These are phyloP conservation scores for Hydrozoanthus gracilis DNA, from an alignment of 92 coral and sea anemone genomes.

Conservation along the genomic window DNA sequence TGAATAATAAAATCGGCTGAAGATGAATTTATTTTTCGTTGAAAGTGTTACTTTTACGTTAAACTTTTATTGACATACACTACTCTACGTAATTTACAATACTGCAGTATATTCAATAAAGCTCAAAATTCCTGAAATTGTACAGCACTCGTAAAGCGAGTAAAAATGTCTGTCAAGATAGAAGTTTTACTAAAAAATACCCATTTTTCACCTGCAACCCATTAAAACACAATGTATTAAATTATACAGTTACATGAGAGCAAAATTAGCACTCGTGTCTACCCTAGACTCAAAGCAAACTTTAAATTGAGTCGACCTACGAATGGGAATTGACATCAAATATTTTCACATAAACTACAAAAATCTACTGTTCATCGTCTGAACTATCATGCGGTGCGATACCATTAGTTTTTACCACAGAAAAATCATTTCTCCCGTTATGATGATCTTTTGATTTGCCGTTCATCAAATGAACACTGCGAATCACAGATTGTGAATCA, in stretches of 20 bases:
- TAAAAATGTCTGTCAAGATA: not conserved
- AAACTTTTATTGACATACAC: conserved; percentile 4
- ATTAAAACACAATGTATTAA: not conserved
- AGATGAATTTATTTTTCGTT: conserved; percentile 12
- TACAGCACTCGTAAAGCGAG: not conserved
- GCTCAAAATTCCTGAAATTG: not conserved
- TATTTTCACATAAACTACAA: not conserved
- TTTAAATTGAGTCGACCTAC: not conserved
- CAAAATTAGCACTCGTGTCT: not conserved
- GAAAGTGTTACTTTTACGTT: conserved; percentile 3
- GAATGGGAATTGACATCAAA: not conserved
- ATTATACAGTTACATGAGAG: not conserved
- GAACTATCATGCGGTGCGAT: conserved; percentile 55
- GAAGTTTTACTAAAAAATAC: not conserved
- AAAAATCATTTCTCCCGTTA: conserved; percentile 39
- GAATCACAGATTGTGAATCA: conserved; percentile 71
- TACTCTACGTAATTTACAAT: not conserved
- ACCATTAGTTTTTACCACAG: conserved; percentile 65
- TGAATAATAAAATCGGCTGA: conserved; percentile 4
- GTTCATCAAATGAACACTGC: conserved; percentile 72
- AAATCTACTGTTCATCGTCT: conserved; percentile 67
- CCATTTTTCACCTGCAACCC: not conserved
- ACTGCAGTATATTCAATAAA: not conserved
- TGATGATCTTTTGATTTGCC: conserved; percentile 56
- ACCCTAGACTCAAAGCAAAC: not conserved